These are phyloP conservation scores for Drosophila littoralis DNA, from an alignment of 1,140 invertebrate genomes.

Conservation along the genomic window DNA sequence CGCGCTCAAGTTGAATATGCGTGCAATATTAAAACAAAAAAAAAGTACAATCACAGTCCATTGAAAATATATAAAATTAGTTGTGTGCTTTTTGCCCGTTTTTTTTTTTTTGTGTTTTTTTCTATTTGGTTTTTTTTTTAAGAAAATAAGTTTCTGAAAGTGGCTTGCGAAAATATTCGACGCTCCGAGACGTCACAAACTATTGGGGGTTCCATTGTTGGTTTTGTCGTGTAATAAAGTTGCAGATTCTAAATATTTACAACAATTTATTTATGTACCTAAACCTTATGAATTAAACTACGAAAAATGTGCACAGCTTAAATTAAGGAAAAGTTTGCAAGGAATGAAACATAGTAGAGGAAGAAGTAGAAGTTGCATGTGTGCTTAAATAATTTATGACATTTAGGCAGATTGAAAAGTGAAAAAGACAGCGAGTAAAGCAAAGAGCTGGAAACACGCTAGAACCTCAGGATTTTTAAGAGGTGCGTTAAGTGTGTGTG, in stretches of 20 bases:
- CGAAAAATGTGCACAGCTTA: slow-evolving; percentile 66
- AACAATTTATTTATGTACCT: slow-evolving; percentile 77
- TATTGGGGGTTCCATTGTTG: not conserved
- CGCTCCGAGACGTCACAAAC: not conserved
- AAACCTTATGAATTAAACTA: slow-evolving; percentile 75
- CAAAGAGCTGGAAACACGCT: slow-evolving; percentile 4
- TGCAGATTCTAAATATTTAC: slow-evolving; percentile 64
- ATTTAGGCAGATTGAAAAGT: slow-evolving; percentile 38
- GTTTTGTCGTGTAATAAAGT: slow-evolving; percentile 43
- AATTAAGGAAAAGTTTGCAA: slow-evolving; percentile 47
- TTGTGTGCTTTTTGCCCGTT: slow-evolving; percentile 64
- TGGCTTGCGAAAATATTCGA: slow-evolving; percentile 49
- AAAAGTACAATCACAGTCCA: slow-evolving; percentile 80
- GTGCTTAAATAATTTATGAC: slow-evolving; percentile 82
- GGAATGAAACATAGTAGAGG: slow-evolving; percentile 27
- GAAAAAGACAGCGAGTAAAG: slow-evolving; percentile 1
- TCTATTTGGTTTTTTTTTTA: slow-evolving; percentile 9
- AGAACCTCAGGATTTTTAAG: slow-evolving; percentile 37
- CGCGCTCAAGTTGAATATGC: slow-evolving; percentile 47
- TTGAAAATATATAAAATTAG: slow-evolving; percentile 81
- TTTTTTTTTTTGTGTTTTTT: slow-evolving; percentile 11
- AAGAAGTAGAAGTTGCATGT: slow-evolving; percentile 42
- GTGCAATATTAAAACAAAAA: slow-evolving; percentile 64
- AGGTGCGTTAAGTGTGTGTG: not conserved
- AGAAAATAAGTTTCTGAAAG: slow-evolving; percentile 39